Conservation (phyloP, 2,113 vertebrate species). For the Zosterops japonicus region DNA sequence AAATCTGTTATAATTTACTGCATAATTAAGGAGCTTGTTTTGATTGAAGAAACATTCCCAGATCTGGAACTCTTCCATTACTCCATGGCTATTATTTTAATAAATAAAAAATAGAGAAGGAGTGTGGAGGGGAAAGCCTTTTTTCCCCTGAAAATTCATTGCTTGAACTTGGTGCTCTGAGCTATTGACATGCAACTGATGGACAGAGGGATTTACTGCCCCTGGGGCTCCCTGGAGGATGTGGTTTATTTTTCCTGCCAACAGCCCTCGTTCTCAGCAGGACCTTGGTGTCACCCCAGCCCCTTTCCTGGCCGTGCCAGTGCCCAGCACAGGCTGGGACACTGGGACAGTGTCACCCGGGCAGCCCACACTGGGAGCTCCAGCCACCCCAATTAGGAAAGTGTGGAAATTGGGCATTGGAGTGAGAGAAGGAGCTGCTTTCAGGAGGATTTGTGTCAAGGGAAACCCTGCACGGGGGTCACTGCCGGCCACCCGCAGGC, state of each 20-base stretch:
- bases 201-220: not conserved
- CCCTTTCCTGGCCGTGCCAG: not conserved
- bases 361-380: not conserved
- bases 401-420: not conserved
- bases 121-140: accelerated
- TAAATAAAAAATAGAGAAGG: too few relatives aligned
- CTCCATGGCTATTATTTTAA: not conserved
- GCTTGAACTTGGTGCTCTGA: not conserved
- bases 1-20: not conserved
- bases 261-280: not conserved
- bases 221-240: not conserved
- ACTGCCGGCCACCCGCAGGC: accelerated
- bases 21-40: not conserved
- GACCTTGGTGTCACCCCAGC: not conserved
- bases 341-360: not conserved
- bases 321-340: not conserved
- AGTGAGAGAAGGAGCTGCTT: not conserved
- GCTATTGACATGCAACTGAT: not conserved
- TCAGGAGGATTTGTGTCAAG: not conserved
- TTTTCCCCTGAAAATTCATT: not conserved
- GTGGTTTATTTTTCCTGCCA: conserved; percentile 8
- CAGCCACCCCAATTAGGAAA: not conserved
- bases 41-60: not conserved
- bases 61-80: not conserved
- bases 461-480: not conserved